Evolutionary conservation across 2,113 vertebrate genomes (phyloP).

Genomic region (Ophthalmolycus amberensis): DNA sequence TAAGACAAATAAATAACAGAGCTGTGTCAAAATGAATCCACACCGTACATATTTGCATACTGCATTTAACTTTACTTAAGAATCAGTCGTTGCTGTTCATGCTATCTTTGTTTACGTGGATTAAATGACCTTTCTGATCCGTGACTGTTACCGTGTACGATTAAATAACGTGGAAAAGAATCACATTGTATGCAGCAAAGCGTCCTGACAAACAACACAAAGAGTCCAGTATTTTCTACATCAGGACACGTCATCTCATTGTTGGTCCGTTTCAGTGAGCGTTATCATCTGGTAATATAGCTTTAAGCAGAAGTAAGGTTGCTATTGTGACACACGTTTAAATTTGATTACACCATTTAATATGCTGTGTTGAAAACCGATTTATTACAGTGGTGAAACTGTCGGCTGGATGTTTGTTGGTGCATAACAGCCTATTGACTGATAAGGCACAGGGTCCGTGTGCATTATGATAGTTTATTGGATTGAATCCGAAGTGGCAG

Average conservation of each 20-base stretch:
- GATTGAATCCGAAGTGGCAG: too few relatives aligned
- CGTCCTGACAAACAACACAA: background rate
- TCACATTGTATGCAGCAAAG: background rate
- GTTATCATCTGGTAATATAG: background rate
- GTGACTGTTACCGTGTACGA: background rate
- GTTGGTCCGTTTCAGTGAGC: background rate
- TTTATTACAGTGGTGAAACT: too few relatives aligned
- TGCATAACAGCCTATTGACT: too few relatives aligned
- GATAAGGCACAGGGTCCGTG: too few relatives aligned
- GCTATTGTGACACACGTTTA: background rate
- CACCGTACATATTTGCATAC: background rate
- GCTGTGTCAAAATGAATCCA: background rate
- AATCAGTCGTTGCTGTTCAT: background rate
- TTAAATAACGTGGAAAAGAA: background rate
- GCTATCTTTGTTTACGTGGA: background rate
- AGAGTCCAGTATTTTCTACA: background rate
- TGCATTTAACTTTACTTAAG: background rate
- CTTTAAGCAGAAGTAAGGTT: background rate
- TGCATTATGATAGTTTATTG: too few relatives aligned
- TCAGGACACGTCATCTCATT: background rate
- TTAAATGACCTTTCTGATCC: background rate
- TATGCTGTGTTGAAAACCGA: too few relatives aligned
- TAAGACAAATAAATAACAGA: slow-evolving; percentile 8
- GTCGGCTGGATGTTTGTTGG: too few relatives aligned
- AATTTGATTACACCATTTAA: too few relatives aligned